Conservation (phyloP, 1,140 invertebrate genomes). For the Drosophila quadrilineata region DNA sequence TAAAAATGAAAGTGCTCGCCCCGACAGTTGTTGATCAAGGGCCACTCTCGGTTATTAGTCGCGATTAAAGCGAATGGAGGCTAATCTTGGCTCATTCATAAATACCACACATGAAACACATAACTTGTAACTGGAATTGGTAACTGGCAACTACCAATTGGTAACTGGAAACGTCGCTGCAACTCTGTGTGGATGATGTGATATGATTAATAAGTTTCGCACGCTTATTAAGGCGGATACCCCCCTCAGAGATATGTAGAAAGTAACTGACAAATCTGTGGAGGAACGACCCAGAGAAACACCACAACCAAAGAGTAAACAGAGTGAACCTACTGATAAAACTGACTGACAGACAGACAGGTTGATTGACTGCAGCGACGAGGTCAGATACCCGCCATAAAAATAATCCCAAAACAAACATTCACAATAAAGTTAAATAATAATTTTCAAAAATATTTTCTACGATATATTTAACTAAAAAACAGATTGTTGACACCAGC, state of each 20-base stretch:
- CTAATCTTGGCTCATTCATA: conserved; percentile 70
- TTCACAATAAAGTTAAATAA: conserved; percentile 13
- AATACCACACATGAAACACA: conserved; percentile 53
- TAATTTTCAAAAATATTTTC: conserved; percentile 5
- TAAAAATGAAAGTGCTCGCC: conserved; percentile 67
- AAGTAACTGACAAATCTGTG: conserved; percentile 21
- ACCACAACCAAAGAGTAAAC: conserved; percentile 5
- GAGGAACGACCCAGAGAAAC: too few relatives aligned
- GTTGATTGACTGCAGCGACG: conserved; percentile 51
- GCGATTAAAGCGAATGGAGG: conserved; percentile 60
- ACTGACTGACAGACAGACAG: conserved; percentile 29
- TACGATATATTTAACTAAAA: too few relatives aligned
- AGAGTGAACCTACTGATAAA: conserved; percentile 31
- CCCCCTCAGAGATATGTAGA: conserved; percentile 20
- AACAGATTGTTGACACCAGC: too few relatives aligned
- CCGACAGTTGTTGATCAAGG: conserved; percentile 41
- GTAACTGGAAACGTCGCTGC: conserved; percentile 21
- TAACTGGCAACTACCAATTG: conserved; percentile 13
- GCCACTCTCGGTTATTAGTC: conserved; percentile 47
- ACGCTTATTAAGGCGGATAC: conserved; percentile 69
- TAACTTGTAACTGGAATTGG: too few relatives aligned
- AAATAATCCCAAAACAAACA: conserved; percentile 8
- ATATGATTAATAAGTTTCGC: conserved; percentile 76
- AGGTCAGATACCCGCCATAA: conserved; percentile 9
- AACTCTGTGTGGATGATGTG: conserved; percentile 27